phyloP scores from a whole-genome alignment of 2,888 invertebrate genomes.

The Dryomyza anilis region DNA sequence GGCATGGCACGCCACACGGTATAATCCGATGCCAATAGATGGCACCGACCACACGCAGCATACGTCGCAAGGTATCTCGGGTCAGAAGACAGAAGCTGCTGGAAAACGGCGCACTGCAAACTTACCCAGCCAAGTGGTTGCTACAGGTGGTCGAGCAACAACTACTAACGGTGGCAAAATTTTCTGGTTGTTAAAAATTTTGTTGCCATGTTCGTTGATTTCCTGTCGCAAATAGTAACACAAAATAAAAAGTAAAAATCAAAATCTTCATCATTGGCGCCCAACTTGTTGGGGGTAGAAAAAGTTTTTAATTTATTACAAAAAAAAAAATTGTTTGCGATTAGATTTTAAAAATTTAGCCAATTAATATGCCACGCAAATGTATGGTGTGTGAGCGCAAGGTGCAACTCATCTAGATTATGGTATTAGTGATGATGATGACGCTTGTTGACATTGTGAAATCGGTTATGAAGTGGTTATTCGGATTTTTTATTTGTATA shows the following conservation, averaged over 20 bases:
- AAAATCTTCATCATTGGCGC: not conserved
- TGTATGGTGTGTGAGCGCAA: not conserved
- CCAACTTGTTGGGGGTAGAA: not conserved
- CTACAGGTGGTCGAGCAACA: slow-evolving; percentile 19
- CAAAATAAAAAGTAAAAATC: too few species aligned
- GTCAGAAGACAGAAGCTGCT: not conserved
- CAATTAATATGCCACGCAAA: not conserved
- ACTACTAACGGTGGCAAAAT: not conserved
- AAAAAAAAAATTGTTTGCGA: slow-evolving; percentile 11
- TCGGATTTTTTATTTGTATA: too few species aligned
- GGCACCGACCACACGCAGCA: slow-evolving; percentile 13
- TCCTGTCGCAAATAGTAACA: too few species aligned
- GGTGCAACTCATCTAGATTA: slow-evolving; percentile 16
- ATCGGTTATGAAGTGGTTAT: too few species aligned
- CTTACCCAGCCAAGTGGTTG: not conserved
- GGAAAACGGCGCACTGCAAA: not conserved
- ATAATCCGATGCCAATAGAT: not conserved
- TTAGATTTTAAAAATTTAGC: slow-evolving; percentile 14
- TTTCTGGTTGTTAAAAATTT: not conserved
- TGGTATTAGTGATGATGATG: too few species aligned
- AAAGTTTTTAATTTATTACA: not conserved
- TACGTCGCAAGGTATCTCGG: too few species aligned
- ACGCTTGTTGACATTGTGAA: too few species aligned
- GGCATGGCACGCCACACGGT: not conserved
- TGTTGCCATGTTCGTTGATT: not conserved